Evolutionary conservation across 53 echinoderm and acorn worm genomes (phyloP), one percentile per base, ranked within the genome.

Genomic region (Mesocentrotus franciscanus): DNA sequence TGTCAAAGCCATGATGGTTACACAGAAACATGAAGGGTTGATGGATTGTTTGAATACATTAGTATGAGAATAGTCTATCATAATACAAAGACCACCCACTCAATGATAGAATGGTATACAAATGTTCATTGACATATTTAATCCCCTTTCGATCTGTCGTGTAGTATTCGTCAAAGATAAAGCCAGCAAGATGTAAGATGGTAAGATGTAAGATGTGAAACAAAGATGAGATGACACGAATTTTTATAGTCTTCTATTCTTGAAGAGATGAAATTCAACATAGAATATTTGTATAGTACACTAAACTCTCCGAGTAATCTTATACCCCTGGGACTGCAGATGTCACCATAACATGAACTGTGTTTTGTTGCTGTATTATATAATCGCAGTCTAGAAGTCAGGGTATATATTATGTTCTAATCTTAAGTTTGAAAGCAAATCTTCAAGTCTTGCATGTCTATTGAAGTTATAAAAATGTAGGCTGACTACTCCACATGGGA

Each of bases 51-150:
- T 6, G n/a, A 12, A 75, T 75, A 29, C 75, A 17, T 17, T 61
- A 29, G 32, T 75, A 27, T 75, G 30, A 75, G 75, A 32, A 30
- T 75, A 75, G 29, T 32, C 8, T 30, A 13, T 75, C 75, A 75
- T 75, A 12, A 75, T 75, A 12, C 27, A 75, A 7, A 75, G 75
- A 75, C 75, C 75, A 75, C 75, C 75, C 75, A 32, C 75, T 75
- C 30, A 75, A 75, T 75, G 32, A 75, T 10, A 4, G 75, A 75
- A 30, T 75, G 32, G 9, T 75, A 12, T 2, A 75, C 32, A 75
- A 32, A 29, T 75, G 29, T 75, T 75, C 75, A 75, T 75, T 75
- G 75, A 75, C 75, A 75, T n/a, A n/a, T 75, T 12, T 66, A 75
- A 75, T 30, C 75, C 75, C 32, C 13, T 75, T 75, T n/a, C 32